phyloP scores from a whole-genome alignment of 2,113 vertebrate genomes.

The Labeo rohita region DNA sequence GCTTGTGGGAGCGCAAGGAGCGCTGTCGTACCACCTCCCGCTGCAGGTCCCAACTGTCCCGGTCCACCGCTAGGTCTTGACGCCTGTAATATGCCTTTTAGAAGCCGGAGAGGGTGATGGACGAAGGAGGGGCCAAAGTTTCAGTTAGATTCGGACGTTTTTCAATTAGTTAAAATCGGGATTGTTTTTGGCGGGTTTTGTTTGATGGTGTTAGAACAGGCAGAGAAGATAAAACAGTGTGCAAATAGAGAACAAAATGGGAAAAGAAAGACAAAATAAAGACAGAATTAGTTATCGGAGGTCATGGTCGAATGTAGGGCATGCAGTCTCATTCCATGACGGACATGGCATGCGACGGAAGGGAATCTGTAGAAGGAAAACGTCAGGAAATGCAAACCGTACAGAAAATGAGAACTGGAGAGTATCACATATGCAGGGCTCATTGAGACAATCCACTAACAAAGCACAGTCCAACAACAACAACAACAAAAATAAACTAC shows the following conservation, averaged over 20 bases:
- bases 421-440: constrained; percentile 56
- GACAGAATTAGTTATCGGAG: constrained; percentile 95
- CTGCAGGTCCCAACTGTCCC: constrained; percentile 83
- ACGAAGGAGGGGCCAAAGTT: constrained; percentile 18
- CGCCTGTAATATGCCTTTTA: constrained; percentile 83
- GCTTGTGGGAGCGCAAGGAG: constrained; percentile 82
- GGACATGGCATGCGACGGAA: constrained; percentile 84
- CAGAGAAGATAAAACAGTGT: constrained; percentile 78
- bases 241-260: constrained; percentile 82
- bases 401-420: constrained; percentile 51
- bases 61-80: constrained; percentile 78
- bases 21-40: constrained; percentile 84
- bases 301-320: constrained; percentile 80
- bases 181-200: constrained; percentile 56
- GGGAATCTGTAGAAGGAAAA: constrained; percentile 79
- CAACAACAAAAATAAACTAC: constrained; percentile 11
- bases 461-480: constrained; percentile 34
- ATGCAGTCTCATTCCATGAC: constrained; percentile 86
- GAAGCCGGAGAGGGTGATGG: constrained; percentile 20
- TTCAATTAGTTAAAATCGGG: constrained; percentile 60
- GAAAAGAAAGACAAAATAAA: constrained; percentile 90
- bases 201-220: constrained; percentile 80
- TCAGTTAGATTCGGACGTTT: constrained; percentile 61
- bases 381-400: constrained; percentile 46
- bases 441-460: constrained; percentile 21